Conservation (phyloP, 23 tunicate genomes). For the Styela clava region DNA sequence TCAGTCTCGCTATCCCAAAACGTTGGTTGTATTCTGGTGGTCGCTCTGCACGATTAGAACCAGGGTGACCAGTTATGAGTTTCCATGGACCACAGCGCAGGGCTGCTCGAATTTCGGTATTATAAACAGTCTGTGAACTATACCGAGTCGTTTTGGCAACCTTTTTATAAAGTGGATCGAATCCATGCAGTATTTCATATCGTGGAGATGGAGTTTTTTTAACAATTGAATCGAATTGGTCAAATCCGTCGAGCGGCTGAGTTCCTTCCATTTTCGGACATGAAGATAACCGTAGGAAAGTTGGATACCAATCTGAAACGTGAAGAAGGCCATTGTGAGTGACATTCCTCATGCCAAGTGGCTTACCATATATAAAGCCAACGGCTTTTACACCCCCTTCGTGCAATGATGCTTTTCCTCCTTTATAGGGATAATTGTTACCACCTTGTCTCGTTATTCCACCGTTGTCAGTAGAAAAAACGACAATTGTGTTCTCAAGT, state of each 20-base stretch:
- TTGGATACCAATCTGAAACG: constrained; percentile 76
- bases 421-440: constrained; percentile 62
- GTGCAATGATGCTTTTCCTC: constrained; percentile 52
- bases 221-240: constrained; percentile 44
- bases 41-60: constrained; percentile 10
- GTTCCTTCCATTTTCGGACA: constrained; percentile 45
- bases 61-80: constrained; percentile 47
- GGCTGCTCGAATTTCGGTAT: constrained; percentile 50
- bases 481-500: constrained; percentile 37
- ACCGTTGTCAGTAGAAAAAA: constrained; percentile 49
- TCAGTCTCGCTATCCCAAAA: background rate
- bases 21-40: constrained; percentile 46
- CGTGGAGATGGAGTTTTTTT: background rate
- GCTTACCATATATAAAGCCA: constrained; percentile 61
- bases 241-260: constrained; percentile 45
- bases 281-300: constrained; percentile 54
- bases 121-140: constrained; percentile 10
- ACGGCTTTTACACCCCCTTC: constrained; percentile 63
- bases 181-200: constrained; percentile 55
- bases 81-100: constrained; percentile 61
- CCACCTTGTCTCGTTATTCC: constrained; percentile 63
- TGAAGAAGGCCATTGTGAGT: constrained; percentile 40
- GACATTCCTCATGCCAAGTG: constrained; percentile 5
- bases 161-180: constrained; percentile 50
- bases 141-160: background rate